These are phyloP conservation scores for Fulica atra DNA, from an alignment of 2,113 vertebrate species.

Conservation along the genomic window DNA sequence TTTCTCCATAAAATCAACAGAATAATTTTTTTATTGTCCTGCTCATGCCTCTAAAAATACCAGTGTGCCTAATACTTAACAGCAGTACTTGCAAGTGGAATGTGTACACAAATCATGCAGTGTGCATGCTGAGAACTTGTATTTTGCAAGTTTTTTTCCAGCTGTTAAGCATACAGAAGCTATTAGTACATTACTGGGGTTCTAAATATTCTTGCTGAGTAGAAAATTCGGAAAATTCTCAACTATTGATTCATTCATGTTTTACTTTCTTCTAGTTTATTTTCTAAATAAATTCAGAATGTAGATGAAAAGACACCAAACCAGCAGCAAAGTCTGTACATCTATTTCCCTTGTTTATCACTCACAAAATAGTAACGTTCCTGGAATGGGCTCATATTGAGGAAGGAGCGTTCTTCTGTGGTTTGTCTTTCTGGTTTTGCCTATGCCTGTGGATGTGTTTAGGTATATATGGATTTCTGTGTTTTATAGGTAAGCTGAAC, in stretches of 20 bases:
- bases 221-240: conserved; percentile 31
- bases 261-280: not conserved
- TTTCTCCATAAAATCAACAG: conserved; percentile 36
- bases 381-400: not conserved
- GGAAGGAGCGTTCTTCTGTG: not conserved
- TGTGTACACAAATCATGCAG: conserved; percentile 32
- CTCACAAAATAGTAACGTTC: not conserved
- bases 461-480: not conserved
- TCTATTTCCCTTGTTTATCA: not conserved
- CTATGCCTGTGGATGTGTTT: not conserved
- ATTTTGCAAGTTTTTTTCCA: conserved; percentile 33
- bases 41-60: not conserved
- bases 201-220: conserved; percentile 36
- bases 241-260: conserved; percentile 14
- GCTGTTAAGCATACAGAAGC: conserved; percentile 32
- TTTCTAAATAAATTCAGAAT: not conserved
- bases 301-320: not conserved
- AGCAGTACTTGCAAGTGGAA: conserved; percentile 35
- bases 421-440: not conserved
- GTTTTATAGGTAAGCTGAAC: not conserved
- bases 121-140: conserved; percentile 36
- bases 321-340: not conserved
- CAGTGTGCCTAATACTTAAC: conserved; percentile 30
- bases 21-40: conserved; percentile 62
- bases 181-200: conserved; percentile 24